Percentiles rank a stretch among this genome's conserved stretches.
Conservation (phyloP, 2,113 vertebrate species). For the Microtus oregoni region DNA sequence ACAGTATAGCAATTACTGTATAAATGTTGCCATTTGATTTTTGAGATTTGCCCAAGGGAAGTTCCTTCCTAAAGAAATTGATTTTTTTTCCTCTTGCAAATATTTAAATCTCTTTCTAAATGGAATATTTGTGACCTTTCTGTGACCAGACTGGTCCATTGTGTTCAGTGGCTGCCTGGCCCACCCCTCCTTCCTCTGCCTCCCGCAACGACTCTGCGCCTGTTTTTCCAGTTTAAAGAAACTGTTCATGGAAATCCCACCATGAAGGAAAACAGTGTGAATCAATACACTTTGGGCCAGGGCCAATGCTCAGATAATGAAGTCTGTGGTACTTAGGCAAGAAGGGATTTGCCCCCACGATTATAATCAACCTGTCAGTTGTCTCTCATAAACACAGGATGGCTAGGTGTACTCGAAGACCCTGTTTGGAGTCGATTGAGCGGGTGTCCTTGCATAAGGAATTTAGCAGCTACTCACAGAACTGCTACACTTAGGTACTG, state of each 20-base stretch:
- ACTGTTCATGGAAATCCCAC: constrained; percentile 63
- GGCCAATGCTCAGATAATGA: constrained; percentile 60
- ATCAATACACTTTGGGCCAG: constrained; percentile 60
- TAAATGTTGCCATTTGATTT: constrained; percentile 70
- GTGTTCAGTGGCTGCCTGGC: constrained; percentile 22
- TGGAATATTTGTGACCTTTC: constrained; percentile 58
- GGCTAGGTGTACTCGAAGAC: constrained; percentile 40
- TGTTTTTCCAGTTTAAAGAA: constrained; percentile 73
- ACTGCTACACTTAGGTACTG: background rate
- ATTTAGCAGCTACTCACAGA: constrained; percentile 47
- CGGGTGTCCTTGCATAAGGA: constrained; percentile 14
- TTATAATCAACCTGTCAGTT: constrained; percentile 60
- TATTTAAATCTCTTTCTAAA: constrained; percentile 58
- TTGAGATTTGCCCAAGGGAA: constrained; percentile 60
- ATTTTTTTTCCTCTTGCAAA: constrained; percentile 62
- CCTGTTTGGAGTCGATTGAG: constrained; percentile 59
- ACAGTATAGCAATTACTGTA: constrained; percentile 7
- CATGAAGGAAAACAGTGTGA: constrained; percentile 72
- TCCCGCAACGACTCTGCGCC: constrained; percentile 3
- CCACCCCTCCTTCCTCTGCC: background rate
- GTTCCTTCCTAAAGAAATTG: constrained; percentile 61
- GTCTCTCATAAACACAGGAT: constrained; percentile 52
- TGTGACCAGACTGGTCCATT: constrained; percentile 56
- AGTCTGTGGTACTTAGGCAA: constrained; percentile 48
- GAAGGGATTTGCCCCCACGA: constrained; percentile 49